Evolutionary conservation across 2,797 vertebrate genomes (phyloP), one percentile per base, ranked within the genome.

Genomic region (Netta rufina): DNA sequence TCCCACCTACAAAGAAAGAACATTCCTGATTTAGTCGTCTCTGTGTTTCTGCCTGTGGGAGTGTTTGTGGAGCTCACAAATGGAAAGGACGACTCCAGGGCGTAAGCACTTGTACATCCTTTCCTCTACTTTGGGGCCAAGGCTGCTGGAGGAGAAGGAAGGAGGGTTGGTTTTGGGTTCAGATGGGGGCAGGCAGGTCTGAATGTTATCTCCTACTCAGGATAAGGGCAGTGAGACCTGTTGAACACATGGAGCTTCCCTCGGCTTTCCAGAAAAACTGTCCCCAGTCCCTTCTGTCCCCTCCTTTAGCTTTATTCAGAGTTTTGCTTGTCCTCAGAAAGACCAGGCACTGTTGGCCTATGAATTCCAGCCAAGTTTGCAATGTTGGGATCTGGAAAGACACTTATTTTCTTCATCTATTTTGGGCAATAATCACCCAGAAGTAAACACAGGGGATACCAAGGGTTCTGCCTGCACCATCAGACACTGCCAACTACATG

Each of bases 1-100:
- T 93, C 87, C 87, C 93, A 91, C 93, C 82, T 82, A 95, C 91
- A 95, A 91, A 45, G 73, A 92, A 56, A 93, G 62, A 96, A 96
- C 58, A 56, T 88, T 94, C 92, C 82, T 32, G 41, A 92, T 96
- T 93, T 96, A 95, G 96, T 84, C 65, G 28, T 92, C 66, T 78
- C 73, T 0, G 1, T 69, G 84, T 53, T 96, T 91, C 84, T 96
- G 94, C 66, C 84, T 73, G 95, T 90, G 66, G 87, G 93, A 94
- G 89, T 92, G 87, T 91, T 91, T 90, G 70, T 83, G 89, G 41
- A 58, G 84, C 81, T 96, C 45, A 61, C 33, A 77, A 95, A 93
- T 17, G 74, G 64, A 95, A 92, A 90, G 72, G 57, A 92, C 72
- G 87, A 61, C 65, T 89, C 77, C 65, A 75, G 79, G 54, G 51